A percentile compares a stretch with the other conserved stretches of the same genome.
Conservation (phyloP, 2,113 vertebrate species). For the Onychostruthus taczanowskii region DNA sequence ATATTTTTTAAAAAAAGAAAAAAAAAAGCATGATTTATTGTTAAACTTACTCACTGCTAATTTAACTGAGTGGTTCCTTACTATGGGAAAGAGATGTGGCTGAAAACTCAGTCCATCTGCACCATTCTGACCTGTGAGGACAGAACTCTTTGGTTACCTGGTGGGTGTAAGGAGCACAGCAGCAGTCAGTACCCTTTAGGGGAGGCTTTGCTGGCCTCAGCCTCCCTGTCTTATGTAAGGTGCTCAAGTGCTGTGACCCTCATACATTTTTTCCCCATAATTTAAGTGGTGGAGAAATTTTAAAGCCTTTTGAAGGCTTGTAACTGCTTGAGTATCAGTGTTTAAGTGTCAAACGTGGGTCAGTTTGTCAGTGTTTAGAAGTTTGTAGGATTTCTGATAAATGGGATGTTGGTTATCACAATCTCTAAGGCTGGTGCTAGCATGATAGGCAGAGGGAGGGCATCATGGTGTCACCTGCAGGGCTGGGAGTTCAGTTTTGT, state of each 20-base stretch:
- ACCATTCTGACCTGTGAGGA: not conserved
- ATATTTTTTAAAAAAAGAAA: not conserved
- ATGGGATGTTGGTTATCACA: not conserved
- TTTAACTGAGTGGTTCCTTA: not conserved
- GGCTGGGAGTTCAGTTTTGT: not conserved
- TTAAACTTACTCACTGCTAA: not conserved
- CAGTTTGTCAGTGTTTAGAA: not conserved
- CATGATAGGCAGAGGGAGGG: not conserved
- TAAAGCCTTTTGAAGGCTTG: not conserved
- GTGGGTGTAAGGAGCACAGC: not conserved
- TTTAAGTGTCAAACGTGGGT: not conserved
- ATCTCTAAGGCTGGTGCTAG: not conserved
- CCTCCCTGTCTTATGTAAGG: not conserved
- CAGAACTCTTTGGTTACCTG: not conserved
- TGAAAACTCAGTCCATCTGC: not conserved
- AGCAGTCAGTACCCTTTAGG: rapidly evolving
- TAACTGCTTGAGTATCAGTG: not conserved
- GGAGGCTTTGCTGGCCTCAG: not conserved
- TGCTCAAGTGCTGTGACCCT: not conserved
- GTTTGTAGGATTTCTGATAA: not conserved
- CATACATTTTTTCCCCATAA: not conserved
- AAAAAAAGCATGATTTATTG: not conserved
- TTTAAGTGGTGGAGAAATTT: not conserved
- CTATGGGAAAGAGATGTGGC: not conserved
- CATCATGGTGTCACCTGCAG: rapidly evolving